Evolutionary conservation across 2,888 invertebrate genomes (phyloP).

Genomic region (Lithosia quadra): DNA sequence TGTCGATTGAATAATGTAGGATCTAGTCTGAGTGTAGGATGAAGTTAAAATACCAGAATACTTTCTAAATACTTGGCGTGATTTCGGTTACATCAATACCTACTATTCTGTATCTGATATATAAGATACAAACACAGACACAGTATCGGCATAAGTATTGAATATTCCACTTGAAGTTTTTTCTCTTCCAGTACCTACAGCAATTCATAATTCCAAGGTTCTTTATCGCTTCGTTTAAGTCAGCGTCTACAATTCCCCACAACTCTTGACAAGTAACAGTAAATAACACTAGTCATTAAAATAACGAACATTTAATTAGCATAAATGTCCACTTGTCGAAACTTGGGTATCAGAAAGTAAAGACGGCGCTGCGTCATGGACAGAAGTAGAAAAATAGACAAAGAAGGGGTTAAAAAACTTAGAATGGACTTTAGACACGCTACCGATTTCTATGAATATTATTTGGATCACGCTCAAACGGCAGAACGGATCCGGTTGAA

Average conservation of each 20-base stretch:
- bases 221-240: neutral
- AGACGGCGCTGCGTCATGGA: neutral
- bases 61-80: too few species aligned
- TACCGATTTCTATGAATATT: too few species aligned
- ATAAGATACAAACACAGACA: neutral
- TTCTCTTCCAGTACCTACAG: neutral
- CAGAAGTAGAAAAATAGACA: neutral
- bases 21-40: too few species aligned
- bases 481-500: too few species aligned
- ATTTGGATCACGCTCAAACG: neutral
- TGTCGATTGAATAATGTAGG: too few species aligned
- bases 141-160: neutral
- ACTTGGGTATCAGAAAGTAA: neutral
- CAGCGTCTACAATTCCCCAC: neutral
- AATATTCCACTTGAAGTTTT: neutral
- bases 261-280: slow-evolving; percentile 2
- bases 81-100: too few species aligned
- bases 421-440: neutral
- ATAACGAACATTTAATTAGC: neutral
- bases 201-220: neutral
- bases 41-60: too few species aligned
- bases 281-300: neutral
- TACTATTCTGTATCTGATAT: too few species aligned
- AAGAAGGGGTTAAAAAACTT: slow-evolving; percentile 1
- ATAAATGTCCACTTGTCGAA: neutral